A percentile compares a stretch with the other conserved stretches of the same genome.
phyloP scores from a whole-genome alignment of 2,113 vertebrate species.

The Centropus bengalensis region DNA sequence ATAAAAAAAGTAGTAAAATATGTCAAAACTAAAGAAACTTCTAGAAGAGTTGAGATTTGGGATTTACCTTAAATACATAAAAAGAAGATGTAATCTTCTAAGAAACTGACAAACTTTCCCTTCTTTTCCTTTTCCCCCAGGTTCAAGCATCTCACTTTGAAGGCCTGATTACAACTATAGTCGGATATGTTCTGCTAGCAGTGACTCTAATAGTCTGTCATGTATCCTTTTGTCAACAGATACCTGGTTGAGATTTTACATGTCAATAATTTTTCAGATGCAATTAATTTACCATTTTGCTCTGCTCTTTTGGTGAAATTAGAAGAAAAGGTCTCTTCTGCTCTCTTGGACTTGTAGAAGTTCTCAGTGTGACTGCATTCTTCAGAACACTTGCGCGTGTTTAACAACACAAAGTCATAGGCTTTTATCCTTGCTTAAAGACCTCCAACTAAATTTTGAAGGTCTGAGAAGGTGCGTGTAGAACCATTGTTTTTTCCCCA shows the following conservation, averaged over 20 bases:
- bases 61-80: background rate
- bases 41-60: background rate
- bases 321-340: background rate
- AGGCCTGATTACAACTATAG: slow-evolving; percentile 93
- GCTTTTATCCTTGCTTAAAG: background rate
- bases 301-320: background rate
- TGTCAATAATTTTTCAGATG: background rate
- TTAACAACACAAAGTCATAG: background rate
- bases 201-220: slow-evolving; percentile 92
- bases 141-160: slow-evolving; percentile 95
- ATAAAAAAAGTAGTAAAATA: background rate
- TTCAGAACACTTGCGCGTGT: background rate
- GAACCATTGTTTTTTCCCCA: background rate
- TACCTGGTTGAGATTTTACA: background rate
- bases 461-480: background rate
- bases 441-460: background rate
- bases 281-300: background rate
- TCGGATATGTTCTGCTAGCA: slow-evolving; percentile 93
- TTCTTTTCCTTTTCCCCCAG: slow-evolving; percentile 68
- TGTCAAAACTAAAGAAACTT: background rate
- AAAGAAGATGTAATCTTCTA: background rate
- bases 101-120: background rate
- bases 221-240: slow-evolving; percentile 86
- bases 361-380: background rate
- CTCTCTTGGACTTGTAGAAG: background rate